Percentiles rank a stretch among this genome's conserved stretches.
Evolutionary conservation across 2,113 vertebrate genomes (phyloP).

Genomic region (Capreolus pygargus): DNA sequence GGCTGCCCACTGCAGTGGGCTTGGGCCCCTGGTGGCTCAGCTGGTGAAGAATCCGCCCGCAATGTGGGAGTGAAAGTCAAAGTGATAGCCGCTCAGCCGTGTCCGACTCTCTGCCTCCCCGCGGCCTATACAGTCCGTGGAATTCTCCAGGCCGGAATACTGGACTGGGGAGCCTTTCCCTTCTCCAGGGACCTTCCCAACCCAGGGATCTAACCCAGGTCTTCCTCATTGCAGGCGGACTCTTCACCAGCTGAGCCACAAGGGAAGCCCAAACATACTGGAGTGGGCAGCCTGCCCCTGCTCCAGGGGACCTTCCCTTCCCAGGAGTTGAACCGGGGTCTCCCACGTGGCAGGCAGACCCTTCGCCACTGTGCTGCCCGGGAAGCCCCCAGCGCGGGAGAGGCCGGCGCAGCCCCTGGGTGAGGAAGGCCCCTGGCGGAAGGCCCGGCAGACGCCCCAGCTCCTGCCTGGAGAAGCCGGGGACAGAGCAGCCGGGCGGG

Average conservation of each 20-base stretch:
- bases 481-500: neutral
- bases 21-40: too few relatives aligned
- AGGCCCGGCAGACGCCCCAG: neutral
- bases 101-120: neutral
- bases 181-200: neutral
- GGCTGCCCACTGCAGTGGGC: too few relatives aligned
- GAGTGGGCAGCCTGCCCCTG: accelerated
- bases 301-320: accelerated
- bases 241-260: neutral
- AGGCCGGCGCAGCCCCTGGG: accelerated
- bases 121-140: accelerated
- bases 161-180: neutral
- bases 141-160: neutral
- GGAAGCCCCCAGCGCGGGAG: accelerated
- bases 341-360: accelerated
- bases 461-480: neutral
- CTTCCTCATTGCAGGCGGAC: neutral
- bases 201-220: neutral
- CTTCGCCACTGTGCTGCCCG: neutral
- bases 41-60: neutral
- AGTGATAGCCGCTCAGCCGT: too few relatives aligned
- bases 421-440: neutral
- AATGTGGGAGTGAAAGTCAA: accelerated
- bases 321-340: accelerated
- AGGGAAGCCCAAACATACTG: neutral